Evolutionary conservation across 2,888 invertebrate genomes (phyloP).

Genomic region (Luffia ferchaultella): DNA sequence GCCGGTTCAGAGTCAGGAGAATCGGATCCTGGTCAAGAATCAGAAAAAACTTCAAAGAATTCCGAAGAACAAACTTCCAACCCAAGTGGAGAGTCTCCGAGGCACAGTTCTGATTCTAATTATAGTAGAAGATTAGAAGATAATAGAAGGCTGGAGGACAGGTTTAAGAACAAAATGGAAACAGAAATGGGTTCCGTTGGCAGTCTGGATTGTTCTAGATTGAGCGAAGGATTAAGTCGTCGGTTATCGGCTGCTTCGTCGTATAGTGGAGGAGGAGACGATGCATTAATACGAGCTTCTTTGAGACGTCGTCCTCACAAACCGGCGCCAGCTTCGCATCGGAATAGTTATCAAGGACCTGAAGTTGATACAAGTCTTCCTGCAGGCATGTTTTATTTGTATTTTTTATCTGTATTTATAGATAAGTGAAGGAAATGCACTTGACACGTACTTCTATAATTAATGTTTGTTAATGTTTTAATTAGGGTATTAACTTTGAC

Average conservation of each 20-base stretch:
- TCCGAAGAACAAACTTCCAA: conserved; percentile 59
- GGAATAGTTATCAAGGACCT: conserved; percentile 70
- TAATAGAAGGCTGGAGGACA: conserved; percentile 55
- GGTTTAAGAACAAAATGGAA: conserved; percentile 49
- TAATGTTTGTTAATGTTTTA: too few species aligned
- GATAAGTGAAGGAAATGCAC: too few species aligned
- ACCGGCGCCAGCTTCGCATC: conserved; percentile 50
- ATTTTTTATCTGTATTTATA: neutral
- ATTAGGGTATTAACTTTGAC: too few species aligned
- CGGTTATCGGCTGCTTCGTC: conserved; percentile 52
- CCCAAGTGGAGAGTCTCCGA: conserved; percentile 50
- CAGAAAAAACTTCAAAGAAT: conserved; percentile 61
- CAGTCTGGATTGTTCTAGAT: conserved; percentile 45
- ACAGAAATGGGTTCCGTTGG: conserved; percentile 44
- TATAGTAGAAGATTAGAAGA: conserved; percentile 37
- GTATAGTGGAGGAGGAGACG: conserved; percentile 64
- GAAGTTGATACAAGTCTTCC: conserved; percentile 43
- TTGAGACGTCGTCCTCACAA: conserved; percentile 66
- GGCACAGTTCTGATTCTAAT: conserved; percentile 49
- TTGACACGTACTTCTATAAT: too few species aligned
- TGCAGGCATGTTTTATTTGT: conserved; percentile 28
- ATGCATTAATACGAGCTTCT: conserved; percentile 67
- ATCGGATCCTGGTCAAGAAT: conserved; percentile 81
- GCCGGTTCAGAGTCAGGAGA: conserved; percentile 77
- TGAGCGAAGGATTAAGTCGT: conserved; percentile 46